Evolutionary conservation across 1,140 invertebrate species (phyloP).

Genomic region (Drosophila kanapiae): DNA sequence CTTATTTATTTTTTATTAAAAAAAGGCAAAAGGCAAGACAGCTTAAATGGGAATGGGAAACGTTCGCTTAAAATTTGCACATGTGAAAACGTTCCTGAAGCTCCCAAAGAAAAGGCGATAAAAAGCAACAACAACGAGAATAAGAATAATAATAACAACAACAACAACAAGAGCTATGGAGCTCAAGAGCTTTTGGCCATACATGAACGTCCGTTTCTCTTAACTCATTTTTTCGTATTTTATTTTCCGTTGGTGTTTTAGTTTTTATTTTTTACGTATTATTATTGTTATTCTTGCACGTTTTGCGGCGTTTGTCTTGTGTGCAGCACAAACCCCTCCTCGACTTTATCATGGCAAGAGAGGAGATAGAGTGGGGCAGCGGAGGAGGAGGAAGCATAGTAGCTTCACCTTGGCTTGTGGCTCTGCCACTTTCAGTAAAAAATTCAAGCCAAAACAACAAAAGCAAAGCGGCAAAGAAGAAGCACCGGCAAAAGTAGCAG

Average conservation of each 20-base stretch:
- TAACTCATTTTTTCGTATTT: constrained; percentile 72
- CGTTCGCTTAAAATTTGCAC: constrained; percentile 62
- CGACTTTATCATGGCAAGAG: constrained; percentile 3
- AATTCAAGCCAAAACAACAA: constrained; percentile 66
- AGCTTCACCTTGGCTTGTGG: constrained; percentile 74
- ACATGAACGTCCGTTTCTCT: constrained; percentile 70
- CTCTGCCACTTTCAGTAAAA: constrained; percentile 72
- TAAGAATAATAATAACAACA: constrained; percentile 8
- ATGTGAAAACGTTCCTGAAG: constrained; percentile 55
- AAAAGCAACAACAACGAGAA: constrained; percentile 36
- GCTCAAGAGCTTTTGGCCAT: constrained; percentile 50
- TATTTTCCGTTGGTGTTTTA: constrained; percentile 42
- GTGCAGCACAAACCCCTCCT: constrained; percentile 5
- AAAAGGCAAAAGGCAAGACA: background rate
- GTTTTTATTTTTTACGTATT: constrained; percentile 34
- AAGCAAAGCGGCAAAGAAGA: constrained; percentile 35
- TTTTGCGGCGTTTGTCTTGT: constrained; percentile 57
- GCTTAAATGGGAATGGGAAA: constrained; percentile 34
- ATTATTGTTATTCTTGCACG: constrained; percentile 64
- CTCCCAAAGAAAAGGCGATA: constrained; percentile 30
- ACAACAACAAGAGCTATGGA: constrained; percentile 8
- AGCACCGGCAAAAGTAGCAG: constrained; percentile 23
- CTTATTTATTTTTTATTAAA: background rate
- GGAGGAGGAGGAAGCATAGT: constrained; percentile 3
- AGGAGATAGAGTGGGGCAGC: background rate